Percentiles rank a stretch among this genome's conserved stretches.
Evolutionary conservation across 2,888 invertebrate genomes (phyloP).

Genomic region (Drosophila flavopinicola): DNA sequence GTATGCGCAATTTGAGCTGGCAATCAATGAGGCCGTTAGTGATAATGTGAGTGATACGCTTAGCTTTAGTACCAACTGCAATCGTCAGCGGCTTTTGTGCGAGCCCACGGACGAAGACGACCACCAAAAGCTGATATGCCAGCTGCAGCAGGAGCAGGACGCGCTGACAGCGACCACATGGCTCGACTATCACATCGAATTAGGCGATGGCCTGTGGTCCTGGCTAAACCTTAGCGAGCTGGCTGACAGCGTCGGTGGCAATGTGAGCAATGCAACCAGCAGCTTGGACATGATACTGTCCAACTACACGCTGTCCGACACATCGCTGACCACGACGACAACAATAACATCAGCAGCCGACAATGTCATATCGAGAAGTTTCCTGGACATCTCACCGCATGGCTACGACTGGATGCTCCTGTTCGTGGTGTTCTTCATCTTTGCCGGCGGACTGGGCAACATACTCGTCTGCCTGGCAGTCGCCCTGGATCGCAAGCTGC

Average conservation of each 20-base stretch:
- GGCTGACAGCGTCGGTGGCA: constrained; percentile 30
- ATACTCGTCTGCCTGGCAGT: constrained; percentile 97
- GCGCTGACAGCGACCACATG: constrained; percentile 8
- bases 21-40: constrained; percentile 71
- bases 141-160: constrained; percentile 32
- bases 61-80: constrained; percentile 55
- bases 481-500: constrained; percentile 93
- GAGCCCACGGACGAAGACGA: constrained; percentile 15
- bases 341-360: constrained; percentile 29
- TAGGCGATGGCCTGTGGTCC: constrained; percentile 60
- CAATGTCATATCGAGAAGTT: constrained; percentile 39
- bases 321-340: constrained; percentile 34
- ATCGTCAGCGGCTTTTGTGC: constrained; percentile 43
- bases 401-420: constrained; percentile 92
- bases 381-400: constrained; percentile 66
- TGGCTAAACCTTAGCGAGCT: constrained; percentile 64
- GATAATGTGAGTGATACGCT: constrained; percentile 68
- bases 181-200: constrained; percentile 60
- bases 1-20: constrained; percentile 81
- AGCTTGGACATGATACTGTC: constrained; percentile 66
- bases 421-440: constrained; percentile 93
- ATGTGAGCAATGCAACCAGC: constrained; percentile 33
- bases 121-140: constrained; percentile 40
- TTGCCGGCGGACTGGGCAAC: constrained; percentile 95
- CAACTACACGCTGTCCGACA: constrained; percentile 62